Evolutionary conservation across 2,113 vertebrate species (phyloP).

Genomic region (Romanogobio albipinnatus): DNA sequence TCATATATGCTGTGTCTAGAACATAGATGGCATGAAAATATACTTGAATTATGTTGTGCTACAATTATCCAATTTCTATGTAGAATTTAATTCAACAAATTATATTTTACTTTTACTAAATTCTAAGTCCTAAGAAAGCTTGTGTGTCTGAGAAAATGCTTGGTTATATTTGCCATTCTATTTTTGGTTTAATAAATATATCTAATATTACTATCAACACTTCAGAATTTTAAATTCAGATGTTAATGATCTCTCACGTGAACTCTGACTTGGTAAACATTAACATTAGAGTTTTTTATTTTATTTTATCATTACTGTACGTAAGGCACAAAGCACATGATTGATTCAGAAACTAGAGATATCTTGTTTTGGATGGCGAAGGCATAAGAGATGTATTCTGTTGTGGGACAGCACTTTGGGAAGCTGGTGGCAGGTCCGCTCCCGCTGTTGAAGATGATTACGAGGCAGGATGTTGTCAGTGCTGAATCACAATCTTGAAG

Average conservation of each 20-base stretch:
- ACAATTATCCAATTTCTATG: not conserved
- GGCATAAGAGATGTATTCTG: not conserved
- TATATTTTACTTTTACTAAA: not conserved
- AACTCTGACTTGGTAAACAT: not conserved
- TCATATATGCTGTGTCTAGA: too few species aligned
- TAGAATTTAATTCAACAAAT: not conserved
- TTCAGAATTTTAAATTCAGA: not conserved
- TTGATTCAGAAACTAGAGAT: not conserved
- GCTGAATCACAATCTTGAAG: conserved; percentile 14
- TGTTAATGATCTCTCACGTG: not conserved
- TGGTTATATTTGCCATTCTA: not conserved
- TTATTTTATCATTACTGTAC: not conserved
- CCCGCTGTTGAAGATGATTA: not conserved
- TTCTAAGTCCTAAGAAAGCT: not conserved
- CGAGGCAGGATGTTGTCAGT: not conserved
- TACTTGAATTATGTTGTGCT: not conserved
- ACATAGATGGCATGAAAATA: not conserved
- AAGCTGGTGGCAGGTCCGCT: conserved; percentile 1
- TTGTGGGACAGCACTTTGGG: not conserved
- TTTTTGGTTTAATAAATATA: not conserved
- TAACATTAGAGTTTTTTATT: not conserved
- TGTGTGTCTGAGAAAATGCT: not conserved
- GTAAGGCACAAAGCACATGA: not conserved
- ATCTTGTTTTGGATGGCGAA: not conserved
- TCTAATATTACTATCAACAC: not conserved